Evolutionary conservation across 2,888 invertebrate genomes (phyloP).

Genomic region (Drosophila lacicola): DNA sequence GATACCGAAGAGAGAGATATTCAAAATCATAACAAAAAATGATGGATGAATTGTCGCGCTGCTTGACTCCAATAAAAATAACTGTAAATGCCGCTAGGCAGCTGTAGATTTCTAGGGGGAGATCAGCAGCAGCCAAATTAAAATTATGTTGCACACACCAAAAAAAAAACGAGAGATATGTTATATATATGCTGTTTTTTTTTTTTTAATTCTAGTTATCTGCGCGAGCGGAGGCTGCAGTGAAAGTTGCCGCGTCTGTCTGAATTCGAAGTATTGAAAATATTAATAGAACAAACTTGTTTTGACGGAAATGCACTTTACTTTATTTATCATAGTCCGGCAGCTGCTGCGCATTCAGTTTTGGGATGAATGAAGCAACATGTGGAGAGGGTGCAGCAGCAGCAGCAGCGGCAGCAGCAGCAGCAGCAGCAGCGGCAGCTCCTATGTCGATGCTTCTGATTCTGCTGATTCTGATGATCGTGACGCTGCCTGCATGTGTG

Average conservation of each 20-base stretch:
- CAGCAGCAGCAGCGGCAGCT: slow-evolving; percentile 6
- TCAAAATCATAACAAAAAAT: slow-evolving; percentile 81
- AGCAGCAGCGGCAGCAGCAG: too few relatives aligned
- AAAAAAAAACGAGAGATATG: slow-evolving; percentile 17
- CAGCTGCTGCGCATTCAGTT: slow-evolving; percentile 48
- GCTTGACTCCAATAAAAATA: slow-evolving; percentile 82
- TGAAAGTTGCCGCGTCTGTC: slow-evolving; percentile 75
- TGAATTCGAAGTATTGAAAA: slow-evolving; percentile 82
- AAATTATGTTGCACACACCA: slow-evolving; percentile 67
- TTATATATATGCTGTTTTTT: not conserved
- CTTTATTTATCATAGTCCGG: slow-evolving; percentile 80
- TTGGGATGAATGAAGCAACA: slow-evolving; percentile 80
- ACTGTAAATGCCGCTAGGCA: slow-evolving; percentile 74
- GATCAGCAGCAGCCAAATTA: slow-evolving; percentile 71
- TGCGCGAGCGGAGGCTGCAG: slow-evolving; percentile 57
- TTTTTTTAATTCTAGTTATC: slow-evolving; percentile 76
- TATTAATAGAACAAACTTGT: slow-evolving; percentile 81
- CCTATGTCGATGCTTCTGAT: slow-evolving; percentile 58
- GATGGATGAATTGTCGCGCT: slow-evolving; percentile 82
- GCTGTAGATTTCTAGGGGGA: slow-evolving; percentile 72
- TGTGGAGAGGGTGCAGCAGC: slow-evolving; percentile 69
- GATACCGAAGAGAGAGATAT: slow-evolving; percentile 30
- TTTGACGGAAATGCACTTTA: slow-evolving; percentile 81
- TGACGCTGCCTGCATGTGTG: slow-evolving; percentile 7
- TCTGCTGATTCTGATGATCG: slow-evolving; percentile 57